Percentiles rank a stretch among this genome's conserved stretches.
Conservation (phyloP, 2,888 invertebrate genomes). For the Perizoma affinitatum region DNA sequence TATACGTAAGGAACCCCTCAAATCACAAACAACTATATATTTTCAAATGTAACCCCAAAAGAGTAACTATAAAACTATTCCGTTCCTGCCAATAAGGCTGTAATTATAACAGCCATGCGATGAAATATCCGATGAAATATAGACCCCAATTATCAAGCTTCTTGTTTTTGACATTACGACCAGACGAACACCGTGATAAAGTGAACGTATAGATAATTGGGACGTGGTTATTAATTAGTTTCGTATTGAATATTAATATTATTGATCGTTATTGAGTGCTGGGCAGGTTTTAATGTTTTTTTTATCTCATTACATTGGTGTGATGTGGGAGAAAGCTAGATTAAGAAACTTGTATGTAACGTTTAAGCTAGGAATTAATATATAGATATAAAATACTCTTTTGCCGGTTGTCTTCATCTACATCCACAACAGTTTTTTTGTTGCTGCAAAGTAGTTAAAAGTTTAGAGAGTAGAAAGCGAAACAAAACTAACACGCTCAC, state of each 20-base stretch:
- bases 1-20: no score
- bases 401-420: no score
- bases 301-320: not conserved
- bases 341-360: not conserved
- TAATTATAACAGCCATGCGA: constrained; percentile 52
- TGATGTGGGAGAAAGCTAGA: not conserved
- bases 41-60: no score
- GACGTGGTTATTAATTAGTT: constrained; percentile 65
- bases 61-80: no score
- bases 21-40: no score
- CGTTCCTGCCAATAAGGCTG: constrained; percentile 44
- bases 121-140: constrained; percentile 53
- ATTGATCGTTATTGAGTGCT: constrained; percentile 24
- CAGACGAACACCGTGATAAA: constrained; percentile 61
- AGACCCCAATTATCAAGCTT: constrained; percentile 67
- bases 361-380: no score
- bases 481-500: no score
- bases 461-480: no score
- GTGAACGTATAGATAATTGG: constrained; percentile 67
- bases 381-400: no score
- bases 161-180: constrained; percentile 54
- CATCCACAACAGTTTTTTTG: no score
- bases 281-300: constrained; percentile 49
- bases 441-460: no score
- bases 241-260: constrained; percentile 52